Evolutionary conservation across 2,888 invertebrate genomes (phyloP).

Genomic region (Tyria jacobaeae): DNA sequence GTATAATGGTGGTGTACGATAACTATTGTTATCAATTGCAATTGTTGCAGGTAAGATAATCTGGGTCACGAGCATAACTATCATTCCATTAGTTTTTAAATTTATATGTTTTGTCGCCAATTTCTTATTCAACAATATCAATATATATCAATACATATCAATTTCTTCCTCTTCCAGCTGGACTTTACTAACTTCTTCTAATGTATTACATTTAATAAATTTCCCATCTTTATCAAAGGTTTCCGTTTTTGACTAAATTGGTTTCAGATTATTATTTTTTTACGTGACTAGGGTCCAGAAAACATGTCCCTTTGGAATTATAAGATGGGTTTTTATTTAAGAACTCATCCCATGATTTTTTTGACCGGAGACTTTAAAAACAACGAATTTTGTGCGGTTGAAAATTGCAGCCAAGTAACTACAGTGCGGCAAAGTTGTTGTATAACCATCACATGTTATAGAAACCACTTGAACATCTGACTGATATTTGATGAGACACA

Average conservation of each 20-base stretch:
- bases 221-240: slow-evolving; percentile 19
- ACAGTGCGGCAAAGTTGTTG: slow-evolving; percentile 13
- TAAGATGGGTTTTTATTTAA: slow-evolving; percentile 21
- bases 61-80: slow-evolving; percentile 4
- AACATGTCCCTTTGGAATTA: slow-evolving; percentile 17
- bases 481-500: slow-evolving; percentile 26
- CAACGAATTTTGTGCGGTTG: too few relatives aligned
- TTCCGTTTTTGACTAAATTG: slow-evolving; percentile 21
- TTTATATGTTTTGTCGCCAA: too few relatives aligned
- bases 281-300: slow-evolving; percentile 31
- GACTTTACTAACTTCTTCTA: slow-evolving; percentile 3
- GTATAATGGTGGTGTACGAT: too few relatives aligned
- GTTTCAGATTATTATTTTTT: slow-evolving; percentile 27
- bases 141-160: too few relatives aligned
- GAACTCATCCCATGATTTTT: too few relatives aligned
- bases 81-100: too few relatives aligned
- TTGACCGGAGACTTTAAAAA: too few relatives aligned
- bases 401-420: slow-evolving; percentile 18
- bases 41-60: too few relatives aligned
- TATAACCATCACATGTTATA: too few relatives aligned
- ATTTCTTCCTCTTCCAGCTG: too few relatives aligned
- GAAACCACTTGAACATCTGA: slow-evolving; percentile 20
- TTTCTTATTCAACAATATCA: too few relatives aligned
- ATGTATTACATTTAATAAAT: background rate
- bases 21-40: too few relatives aligned